Conservation (phyloP, 2,797 vertebrate genomes). For the Hippopotamyrus pictus region DNA sequence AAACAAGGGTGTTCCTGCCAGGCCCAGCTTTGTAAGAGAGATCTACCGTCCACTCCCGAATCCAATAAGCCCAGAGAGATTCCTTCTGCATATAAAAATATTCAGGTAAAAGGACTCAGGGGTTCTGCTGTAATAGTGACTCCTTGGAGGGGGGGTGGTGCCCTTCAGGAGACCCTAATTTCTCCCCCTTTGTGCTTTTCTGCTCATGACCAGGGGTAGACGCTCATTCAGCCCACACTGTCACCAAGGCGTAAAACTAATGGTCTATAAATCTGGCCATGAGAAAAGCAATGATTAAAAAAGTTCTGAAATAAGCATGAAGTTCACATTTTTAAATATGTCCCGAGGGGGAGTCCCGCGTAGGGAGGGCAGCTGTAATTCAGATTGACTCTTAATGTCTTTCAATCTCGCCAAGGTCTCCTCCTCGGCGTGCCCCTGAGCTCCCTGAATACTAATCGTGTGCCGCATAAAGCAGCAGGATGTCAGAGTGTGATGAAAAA, state of each 20-base stretch:
- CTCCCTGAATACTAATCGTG: slow-evolving; percentile 54
- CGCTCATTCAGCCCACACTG: slow-evolving; percentile 31
- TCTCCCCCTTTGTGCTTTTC: slow-evolving; percentile 33
- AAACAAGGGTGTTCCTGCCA: neutral
- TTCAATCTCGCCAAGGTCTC: slow-evolving; percentile 59
- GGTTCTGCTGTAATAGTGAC: neutral
- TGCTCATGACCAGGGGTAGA: slow-evolving; percentile 28
- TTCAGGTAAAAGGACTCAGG: neutral
- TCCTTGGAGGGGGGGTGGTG: neutral
- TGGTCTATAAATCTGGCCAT: slow-evolving; percentile 56
- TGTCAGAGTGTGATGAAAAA: slow-evolving; percentile 29
- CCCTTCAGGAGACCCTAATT: neutral
- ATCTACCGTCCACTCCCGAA: neutral
- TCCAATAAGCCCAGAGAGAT: neutral
- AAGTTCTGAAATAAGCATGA: slow-evolving; percentile 50
- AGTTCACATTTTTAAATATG: slow-evolving; percentile 40
- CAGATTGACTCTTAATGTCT: slow-evolving; percentile 52
- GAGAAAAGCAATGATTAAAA: slow-evolving; percentile 56
- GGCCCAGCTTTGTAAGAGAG: neutral
- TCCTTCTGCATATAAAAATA: neutral
- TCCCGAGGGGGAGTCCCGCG: slow-evolving; percentile 37
- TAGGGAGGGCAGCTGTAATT: slow-evolving; percentile 51
- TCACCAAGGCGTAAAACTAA: slow-evolving; percentile 53
- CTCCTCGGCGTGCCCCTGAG: slow-evolving; percentile 44
- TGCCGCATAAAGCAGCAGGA: slow-evolving; percentile 32